These are phyloP conservation scores for Salvator merianae DNA, from an alignment of 2,113 vertebrate genomes.

Conservation along the genomic window DNA sequence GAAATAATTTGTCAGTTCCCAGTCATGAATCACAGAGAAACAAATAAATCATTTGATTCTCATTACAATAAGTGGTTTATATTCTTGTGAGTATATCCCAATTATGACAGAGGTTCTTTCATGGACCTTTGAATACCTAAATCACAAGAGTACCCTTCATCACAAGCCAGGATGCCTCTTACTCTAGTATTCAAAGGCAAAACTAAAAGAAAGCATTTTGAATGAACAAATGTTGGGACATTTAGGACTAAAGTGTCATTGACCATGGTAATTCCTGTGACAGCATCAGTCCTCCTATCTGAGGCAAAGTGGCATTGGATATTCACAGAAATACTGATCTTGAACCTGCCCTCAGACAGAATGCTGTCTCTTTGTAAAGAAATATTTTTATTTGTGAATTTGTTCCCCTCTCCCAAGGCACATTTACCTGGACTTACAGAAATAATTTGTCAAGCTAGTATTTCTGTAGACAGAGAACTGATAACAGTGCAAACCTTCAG, in stretches of 20 bases:
- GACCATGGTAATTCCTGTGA: background rate
- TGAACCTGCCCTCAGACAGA: background rate
- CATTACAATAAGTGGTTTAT: too few species aligned
- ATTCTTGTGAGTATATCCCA: background rate
- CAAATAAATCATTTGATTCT: too few species aligned
- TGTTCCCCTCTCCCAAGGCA: background rate
- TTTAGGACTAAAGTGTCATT: constrained; percentile 3
- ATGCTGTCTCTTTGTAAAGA: constrained; percentile 5
- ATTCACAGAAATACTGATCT: background rate
- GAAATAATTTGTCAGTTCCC: too few species aligned
- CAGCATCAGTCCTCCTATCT: constrained; percentile 11
- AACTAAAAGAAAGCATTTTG: background rate
- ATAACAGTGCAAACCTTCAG: background rate
- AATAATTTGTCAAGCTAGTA: background rate
- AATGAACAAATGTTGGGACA: background rate
- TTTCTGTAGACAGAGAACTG: background rate
- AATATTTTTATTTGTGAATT: background rate
- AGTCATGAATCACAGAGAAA: too few species aligned
- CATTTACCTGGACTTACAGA: background rate
- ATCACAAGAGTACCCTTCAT: background rate
- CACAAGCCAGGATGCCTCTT: background rate
- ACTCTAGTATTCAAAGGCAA: background rate
- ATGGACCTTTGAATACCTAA: background rate
- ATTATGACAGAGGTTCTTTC: background rate
- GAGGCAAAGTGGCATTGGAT: background rate